Conservation (phyloP, 2,888 invertebrate species). For the Ecliptopera silaceata region DNA sequence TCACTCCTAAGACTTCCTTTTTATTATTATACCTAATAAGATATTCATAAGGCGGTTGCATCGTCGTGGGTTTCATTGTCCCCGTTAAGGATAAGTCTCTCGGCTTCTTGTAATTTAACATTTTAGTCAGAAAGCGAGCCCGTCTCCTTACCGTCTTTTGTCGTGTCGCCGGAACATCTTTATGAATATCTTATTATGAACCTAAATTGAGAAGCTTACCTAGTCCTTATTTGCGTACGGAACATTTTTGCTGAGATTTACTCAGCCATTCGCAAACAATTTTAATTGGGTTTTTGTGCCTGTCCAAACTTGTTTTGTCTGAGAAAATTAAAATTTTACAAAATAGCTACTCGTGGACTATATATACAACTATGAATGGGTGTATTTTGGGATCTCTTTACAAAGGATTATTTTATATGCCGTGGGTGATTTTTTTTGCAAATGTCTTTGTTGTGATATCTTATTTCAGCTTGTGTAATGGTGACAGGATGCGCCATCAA, state of each 20-base stretch:
- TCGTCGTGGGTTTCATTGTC: conserved; percentile 41
- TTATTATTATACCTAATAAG: conserved; percentile 29
- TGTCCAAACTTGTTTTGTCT: conserved; percentile 66
- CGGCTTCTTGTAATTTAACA: conserved; percentile 63
- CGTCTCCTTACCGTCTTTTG: conserved; percentile 59
- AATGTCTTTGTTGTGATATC: conserved; percentile 49
- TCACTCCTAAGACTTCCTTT: conserved; percentile 27
- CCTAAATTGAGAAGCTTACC: conserved; percentile 75
- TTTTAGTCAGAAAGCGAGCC: conserved; percentile 57
- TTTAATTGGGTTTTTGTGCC: conserved; percentile 77
- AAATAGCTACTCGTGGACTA: conserved; percentile 38
- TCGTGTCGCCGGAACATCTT: conserved; percentile 65
- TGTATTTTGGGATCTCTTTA: conserved; percentile 18
- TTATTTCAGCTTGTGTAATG: conserved; percentile 67
- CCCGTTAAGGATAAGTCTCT: conserved; percentile 45
- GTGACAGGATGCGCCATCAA: conserved; percentile 47
- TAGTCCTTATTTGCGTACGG: conserved; percentile 71
- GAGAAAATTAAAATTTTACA: conserved; percentile 54
- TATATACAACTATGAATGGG: conserved; percentile 29
- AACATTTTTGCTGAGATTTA: conserved; percentile 71
- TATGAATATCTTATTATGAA: conserved; percentile 78
- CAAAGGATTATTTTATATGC: not conserved
- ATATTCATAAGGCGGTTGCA: conserved; percentile 38
- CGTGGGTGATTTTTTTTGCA: conserved; percentile 4
- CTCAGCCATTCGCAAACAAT: conserved; percentile 76